phyloP scores from a whole-genome alignment of 2,113 vertebrate species.

The Tricholaema leucomelas region DNA sequence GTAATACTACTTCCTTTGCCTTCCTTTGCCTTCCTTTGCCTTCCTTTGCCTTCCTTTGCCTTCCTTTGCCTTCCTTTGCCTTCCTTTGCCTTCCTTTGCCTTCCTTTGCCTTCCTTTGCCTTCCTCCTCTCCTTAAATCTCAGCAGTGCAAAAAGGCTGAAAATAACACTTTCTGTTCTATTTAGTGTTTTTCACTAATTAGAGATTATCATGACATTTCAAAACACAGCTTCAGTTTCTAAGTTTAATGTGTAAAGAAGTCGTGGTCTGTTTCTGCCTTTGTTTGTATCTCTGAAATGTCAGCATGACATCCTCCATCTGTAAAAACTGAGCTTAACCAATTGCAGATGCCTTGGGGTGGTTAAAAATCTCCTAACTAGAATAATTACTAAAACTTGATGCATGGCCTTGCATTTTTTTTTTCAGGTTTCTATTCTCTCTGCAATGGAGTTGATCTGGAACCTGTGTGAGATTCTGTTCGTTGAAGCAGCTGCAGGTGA shows the following conservation, averaged over 20 bases:
- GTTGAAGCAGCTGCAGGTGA: conserved; percentile 92
- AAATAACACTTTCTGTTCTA: background rate
- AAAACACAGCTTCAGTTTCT: background rate
- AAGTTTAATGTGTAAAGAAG: background rate
- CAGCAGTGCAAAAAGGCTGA: background rate
- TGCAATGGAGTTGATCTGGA: conserved; percentile 96
- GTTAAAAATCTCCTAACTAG: background rate
- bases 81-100: too few species aligned
- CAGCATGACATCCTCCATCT: background rate
- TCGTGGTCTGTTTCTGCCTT: background rate
- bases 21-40: too few species aligned
- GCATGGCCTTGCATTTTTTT: background rate
- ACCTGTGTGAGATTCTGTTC: conserved; percentile 96
- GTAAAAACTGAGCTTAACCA: background rate
- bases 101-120: too few species aligned
- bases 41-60: too few species aligned
- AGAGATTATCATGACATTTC: background rate
- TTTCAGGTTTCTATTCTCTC: conserved; percentile 90
- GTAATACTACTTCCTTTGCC: background rate
- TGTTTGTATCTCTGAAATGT: background rate
- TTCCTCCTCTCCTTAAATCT: background rate
- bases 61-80: too few species aligned
- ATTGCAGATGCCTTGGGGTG: background rate
- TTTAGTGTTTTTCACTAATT: background rate
- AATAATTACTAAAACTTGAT: background rate